These are phyloP conservation scores for Gortyna flavago DNA, from an alignment of 2,888 invertebrate genomes.

Conservation along the genomic window DNA sequence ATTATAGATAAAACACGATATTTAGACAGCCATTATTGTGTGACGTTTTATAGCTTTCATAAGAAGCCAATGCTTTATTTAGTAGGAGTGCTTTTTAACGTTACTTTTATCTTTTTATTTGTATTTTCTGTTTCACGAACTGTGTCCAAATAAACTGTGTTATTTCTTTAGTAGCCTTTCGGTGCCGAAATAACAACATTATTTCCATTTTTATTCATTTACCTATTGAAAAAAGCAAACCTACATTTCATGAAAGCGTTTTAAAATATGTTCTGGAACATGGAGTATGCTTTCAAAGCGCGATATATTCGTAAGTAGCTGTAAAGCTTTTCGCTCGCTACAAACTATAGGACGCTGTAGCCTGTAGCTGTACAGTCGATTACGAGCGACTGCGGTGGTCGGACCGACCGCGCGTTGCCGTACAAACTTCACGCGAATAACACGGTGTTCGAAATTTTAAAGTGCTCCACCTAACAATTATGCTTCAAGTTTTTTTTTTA, in stretches of 20 bases:
- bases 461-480: not conserved
- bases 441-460: constrained; percentile 41
- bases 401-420: constrained; percentile 57
- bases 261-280: constrained; percentile 19
- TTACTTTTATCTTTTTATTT: no score
- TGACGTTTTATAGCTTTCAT: not conserved
- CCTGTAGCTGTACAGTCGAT: constrained; percentile 64
- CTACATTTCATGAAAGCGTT: constrained; percentile 23
- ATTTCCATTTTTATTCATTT: not conserved
- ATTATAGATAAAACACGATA: no score
- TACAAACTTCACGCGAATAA: constrained; percentile 49
- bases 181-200: not conserved
- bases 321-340: constrained; percentile 34
- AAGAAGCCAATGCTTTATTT: not conserved
- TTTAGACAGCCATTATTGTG: no score
- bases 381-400: constrained; percentile 49
- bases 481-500: not conserved
- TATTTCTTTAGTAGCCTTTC: not conserved
- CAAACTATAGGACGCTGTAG: constrained; percentile 21
- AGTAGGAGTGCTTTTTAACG: not conserved
- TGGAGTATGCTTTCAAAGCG: constrained; percentile 43
- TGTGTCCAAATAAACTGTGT: not conserved
- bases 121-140: not conserved
- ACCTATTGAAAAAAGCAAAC: not conserved
- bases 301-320: constrained; percentile 24